Conservation (phyloP, 2,888 invertebrate species). For the Dermolepida albohirtum region DNA sequence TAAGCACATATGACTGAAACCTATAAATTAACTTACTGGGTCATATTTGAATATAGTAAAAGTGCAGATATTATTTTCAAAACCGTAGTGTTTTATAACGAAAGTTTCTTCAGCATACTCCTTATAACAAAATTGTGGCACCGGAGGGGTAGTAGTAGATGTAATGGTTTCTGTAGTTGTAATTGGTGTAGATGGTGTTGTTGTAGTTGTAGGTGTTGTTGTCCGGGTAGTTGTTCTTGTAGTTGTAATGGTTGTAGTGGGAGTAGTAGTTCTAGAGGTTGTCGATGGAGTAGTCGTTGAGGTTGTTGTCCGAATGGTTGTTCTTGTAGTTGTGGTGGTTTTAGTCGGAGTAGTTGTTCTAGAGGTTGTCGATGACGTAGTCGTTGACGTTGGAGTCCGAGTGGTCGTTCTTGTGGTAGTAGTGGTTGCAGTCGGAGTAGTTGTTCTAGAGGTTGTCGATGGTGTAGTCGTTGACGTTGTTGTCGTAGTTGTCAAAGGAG, state of each 20-base stretch:
- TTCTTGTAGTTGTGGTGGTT: no score
- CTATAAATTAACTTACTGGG: slow-evolving; percentile 21
- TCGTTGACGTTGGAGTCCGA: slow-evolving; percentile 12
- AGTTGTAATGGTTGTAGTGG: slow-evolving; percentile 12
- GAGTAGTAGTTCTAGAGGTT: background rate
- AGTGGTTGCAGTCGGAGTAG: slow-evolving; percentile 9
- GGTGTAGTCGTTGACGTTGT: slow-evolving; percentile 32
- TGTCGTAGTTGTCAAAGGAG: slow-evolving; percentile 15
- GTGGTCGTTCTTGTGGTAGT: slow-evolving; percentile 7
- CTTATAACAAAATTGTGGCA: slow-evolving; percentile 51
- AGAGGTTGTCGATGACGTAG: slow-evolving; percentile 4
- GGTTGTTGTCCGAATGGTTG: no score
- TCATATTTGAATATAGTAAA: slow-evolving; percentile 40
- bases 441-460: slow-evolving; percentile 24
- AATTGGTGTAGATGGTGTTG: slow-evolving; percentile 26
- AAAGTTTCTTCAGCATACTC: slow-evolving; percentile 54
- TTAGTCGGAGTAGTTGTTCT: no score
- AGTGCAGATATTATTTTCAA: slow-evolving; percentile 50
- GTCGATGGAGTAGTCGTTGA: no score
- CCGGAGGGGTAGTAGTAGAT: slow-evolving; percentile 13
- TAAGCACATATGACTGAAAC: background rate
- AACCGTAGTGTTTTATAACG: slow-evolving; percentile 53
- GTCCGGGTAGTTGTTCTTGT: slow-evolving; percentile 33
- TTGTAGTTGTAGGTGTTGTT: slow-evolving; percentile 21
- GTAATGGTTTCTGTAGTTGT: slow-evolving; percentile 16